A percentile compares a stretch with the other conserved stretches of the same genome.
These are phyloP conservation scores for Denticeps clupeoides DNA, from an alignment of 2,797 vertebrate species.

Conservation along the genomic window DNA sequence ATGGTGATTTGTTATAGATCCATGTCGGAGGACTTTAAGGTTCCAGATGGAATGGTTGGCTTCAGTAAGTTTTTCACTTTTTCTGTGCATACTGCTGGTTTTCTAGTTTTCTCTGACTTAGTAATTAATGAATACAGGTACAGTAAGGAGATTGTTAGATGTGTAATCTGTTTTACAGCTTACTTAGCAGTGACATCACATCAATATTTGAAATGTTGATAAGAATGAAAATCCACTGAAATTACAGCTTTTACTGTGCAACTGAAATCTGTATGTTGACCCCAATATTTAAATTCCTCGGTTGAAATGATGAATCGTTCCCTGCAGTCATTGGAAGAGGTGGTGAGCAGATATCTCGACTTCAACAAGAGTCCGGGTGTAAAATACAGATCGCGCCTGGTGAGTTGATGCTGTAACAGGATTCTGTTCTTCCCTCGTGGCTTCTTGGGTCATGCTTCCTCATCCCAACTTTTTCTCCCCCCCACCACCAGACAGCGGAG, in stretches of 20 bases:
- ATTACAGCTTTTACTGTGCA: too few relatives aligned
- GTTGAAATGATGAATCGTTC: too few relatives aligned
- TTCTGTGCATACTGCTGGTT: rapidly evolving
- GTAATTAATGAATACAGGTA: too few relatives aligned
- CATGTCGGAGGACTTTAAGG: slow-evolving; percentile 92
- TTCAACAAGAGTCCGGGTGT: slow-evolving; percentile 96
- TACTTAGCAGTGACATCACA: too few relatives aligned
- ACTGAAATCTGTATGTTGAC: too few relatives aligned
- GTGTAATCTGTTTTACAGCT: too few relatives aligned
- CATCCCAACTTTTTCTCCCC: slow-evolving; percentile 5
- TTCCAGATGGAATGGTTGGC: slow-evolving; percentile 98
- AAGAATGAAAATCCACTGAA: too few relatives aligned
- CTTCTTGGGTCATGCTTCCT: not conserved
- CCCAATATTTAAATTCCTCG: too few relatives aligned
- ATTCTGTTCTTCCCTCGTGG: not conserved
- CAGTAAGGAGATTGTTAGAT: too few relatives aligned
- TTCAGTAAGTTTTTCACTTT: slow-evolving; percentile 79
- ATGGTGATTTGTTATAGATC: slow-evolving; percentile 53
- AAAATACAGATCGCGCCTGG: slow-evolving; percentile 99
- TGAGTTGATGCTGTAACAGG: slow-evolving; percentile 36
- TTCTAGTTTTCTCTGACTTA: too few relatives aligned
- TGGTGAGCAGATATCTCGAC: slow-evolving; percentile 95
- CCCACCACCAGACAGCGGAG: slow-evolving; percentile 76
- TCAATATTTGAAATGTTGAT: too few relatives aligned
- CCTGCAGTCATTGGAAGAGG: slow-evolving; percentile 90